Evolutionary conservation across 2,888 invertebrate species (phyloP).

Genomic region (Rotaria sp.): DNA sequence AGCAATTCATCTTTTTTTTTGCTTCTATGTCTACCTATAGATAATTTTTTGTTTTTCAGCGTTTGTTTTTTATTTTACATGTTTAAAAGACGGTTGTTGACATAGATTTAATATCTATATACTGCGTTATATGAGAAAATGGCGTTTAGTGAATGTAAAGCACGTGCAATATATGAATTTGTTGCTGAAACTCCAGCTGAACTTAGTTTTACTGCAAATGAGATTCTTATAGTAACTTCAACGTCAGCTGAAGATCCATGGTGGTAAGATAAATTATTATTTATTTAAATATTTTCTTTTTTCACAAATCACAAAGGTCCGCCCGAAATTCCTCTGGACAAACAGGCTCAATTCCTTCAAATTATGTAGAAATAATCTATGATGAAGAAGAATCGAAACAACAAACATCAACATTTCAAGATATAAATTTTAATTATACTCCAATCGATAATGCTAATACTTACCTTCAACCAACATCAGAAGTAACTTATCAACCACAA

Average conservation of each 20-base stretch:
- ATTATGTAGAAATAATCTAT: neutral
- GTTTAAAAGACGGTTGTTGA: neutral
- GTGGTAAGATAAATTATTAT: neutral
- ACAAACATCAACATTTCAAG: neutral
- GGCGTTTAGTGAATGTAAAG: neutral
- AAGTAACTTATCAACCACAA: neutral
- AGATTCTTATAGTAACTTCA: constrained; percentile 9
- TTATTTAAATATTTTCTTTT: neutral
- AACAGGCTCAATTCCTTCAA: neutral
- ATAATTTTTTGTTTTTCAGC: neutral
- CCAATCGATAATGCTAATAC: neutral
- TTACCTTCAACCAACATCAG: neutral
- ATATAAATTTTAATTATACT: no score
- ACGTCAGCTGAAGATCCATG: neutral
- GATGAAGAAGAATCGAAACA: neutral
- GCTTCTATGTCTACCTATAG: neutral
- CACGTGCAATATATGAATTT: constrained; percentile 39
- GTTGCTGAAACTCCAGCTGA: constrained; percentile 28
- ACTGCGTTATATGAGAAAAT: neutral
- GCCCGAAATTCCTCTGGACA: neutral
- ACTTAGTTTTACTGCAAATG: constrained; percentile 29
- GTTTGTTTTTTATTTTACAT: neutral
- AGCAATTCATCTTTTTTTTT: neutral
- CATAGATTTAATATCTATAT: neutral
- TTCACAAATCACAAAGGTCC: neutral